Conservation (phyloP, 2,797 vertebrate genomes). For the Pteronotus mesoamericanus region DNA sequence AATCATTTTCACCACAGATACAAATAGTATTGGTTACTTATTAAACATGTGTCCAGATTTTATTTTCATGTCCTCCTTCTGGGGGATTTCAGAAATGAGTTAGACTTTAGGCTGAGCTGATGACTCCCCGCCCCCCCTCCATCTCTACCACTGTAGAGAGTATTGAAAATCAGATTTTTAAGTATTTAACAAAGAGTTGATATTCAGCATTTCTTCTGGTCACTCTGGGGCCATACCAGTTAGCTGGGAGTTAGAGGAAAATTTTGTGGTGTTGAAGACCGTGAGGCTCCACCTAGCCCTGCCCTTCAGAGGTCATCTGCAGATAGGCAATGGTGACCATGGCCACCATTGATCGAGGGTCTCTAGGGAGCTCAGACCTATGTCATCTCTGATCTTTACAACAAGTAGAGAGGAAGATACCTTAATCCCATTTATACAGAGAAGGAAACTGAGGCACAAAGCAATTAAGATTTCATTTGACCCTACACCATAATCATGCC, state of each 20-base stretch:
- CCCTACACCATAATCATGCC: too few species aligned
- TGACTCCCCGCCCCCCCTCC: neutral
- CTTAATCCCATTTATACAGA: neutral
- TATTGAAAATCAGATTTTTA: neutral
- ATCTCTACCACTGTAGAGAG: neutral
- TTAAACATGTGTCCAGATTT: neutral
- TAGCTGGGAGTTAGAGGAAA: neutral
- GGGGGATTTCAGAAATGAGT: neutral
- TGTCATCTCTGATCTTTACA: neutral
- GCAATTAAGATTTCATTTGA: neutral
- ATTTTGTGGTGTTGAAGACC: neutral
- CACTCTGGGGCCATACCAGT: neutral
- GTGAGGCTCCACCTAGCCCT: neutral
- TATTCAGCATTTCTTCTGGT: neutral
- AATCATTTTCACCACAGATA: neutral
- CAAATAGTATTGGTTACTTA: neutral
- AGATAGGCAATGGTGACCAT: accelerated
- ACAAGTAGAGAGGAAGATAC: neutral
- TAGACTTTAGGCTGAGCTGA: neutral
- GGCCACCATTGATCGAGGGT: neutral
- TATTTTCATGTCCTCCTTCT: neutral
- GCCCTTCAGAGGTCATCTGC: neutral
- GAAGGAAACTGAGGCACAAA: neutral
- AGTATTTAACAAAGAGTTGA: neutral
- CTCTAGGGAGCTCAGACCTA: neutral